Evolutionary conservation across 2,888 invertebrate species (phyloP).

Genomic region (Drosophila aldrichi): DNA sequence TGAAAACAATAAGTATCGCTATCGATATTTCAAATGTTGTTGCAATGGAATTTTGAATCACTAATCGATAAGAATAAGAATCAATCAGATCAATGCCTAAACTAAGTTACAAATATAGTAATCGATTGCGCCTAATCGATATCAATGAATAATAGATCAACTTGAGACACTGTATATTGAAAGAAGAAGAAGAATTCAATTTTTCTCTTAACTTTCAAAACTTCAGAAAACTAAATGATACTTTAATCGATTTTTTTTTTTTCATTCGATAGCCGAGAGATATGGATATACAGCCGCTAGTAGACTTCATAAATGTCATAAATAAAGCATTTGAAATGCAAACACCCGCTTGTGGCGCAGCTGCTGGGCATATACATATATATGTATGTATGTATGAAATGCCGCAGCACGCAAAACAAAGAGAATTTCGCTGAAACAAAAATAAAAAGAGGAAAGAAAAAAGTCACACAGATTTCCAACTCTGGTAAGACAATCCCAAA

Average conservation of each 20-base stretch:
- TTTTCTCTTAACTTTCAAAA: no score
- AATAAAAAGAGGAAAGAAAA: not conserved
- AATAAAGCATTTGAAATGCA: not conserved
- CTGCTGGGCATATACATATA: constrained; percentile 28
- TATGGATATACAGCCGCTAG: not conserved
- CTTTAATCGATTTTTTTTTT: not conserved
- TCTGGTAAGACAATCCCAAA: constrained; percentile 55
- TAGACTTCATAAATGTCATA: not conserved
- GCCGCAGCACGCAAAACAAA: constrained; percentile 20
- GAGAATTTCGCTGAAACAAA: constrained; percentile 18
- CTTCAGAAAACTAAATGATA: not conserved
- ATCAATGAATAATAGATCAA: no score
- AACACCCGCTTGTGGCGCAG: constrained; percentile 17
- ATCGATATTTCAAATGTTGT: no score
- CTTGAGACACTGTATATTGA: no score
- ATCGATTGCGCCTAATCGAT: no score
- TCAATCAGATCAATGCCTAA: not conserved
- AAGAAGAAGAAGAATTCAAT: no score
- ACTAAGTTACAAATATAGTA: no score
- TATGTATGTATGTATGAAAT: no score
- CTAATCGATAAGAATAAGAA: not conserved
- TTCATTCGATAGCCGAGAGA: not conserved
- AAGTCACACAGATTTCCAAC: constrained; percentile 54
- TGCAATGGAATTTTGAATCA: no score
- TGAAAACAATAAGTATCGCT: not conserved